Evolutionary conservation across 2,888 invertebrate species (phyloP), one percentile per base, ranked within the genome.

Genomic region (Euclidia mi): DNA sequence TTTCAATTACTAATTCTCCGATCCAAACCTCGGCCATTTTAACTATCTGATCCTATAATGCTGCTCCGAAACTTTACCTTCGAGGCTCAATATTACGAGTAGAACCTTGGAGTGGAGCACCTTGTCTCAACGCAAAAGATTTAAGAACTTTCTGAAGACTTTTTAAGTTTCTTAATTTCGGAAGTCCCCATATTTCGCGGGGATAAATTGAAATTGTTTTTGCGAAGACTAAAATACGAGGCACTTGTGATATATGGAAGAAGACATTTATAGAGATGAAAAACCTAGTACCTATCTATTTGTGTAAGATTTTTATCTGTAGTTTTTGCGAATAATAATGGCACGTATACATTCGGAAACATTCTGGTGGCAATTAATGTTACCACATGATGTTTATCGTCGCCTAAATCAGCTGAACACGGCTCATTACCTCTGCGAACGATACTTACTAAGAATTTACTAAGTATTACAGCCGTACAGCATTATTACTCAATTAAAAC

Each of bases 141-240:
- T 72, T 88, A 88, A 79, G 76, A 88, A 87, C 76, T 87, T 87
- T 78, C 70, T 64, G 71, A 71, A 80, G 69, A 76, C 82, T 82
- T 83, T 82, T 86, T 84, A 86, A 87, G 85, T 88, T 87, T 83
- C 83, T 83, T 83, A 83, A 87, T 87, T 86, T 85, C 74, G 70
- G 67, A 78, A 79, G 82, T 79, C 81, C 66, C 76, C 76, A 76
- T 82, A 76, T 79, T 80, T 77, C 64, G 79, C 73, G 76, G 76
- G 73, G 61, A 76, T 73, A 85, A 81, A 83, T 83, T 84, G 79
- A 83, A 82, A 82, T 76, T 81, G 79, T 80, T 82, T 83, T 65
- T 53, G 57, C 38, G 31, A 43, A 59, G 55, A 40, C 57, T 56
- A 38, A 59, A 65, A 56, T 59, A 65, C n/a, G 56, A 37, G 14